phyloP scores from a whole-genome alignment of 2,888 invertebrate genomes.

The Drosophila robusta region DNA sequence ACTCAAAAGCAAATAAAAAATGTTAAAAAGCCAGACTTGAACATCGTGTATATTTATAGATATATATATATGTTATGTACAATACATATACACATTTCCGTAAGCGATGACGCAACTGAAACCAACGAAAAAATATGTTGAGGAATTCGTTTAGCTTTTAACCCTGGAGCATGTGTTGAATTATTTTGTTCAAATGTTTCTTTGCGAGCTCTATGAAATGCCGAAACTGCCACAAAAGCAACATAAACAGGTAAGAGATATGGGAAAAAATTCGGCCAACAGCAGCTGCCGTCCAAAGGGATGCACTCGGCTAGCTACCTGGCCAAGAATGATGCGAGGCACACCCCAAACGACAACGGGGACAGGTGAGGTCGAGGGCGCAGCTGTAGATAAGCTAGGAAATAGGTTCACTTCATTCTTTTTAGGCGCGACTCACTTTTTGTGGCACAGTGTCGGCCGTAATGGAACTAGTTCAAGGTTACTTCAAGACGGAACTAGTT shows the following conservation, averaged over 20 bases:
- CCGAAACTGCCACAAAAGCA: slow-evolving; percentile 14
- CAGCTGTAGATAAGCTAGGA: slow-evolving; percentile 43
- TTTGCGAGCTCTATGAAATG: slow-evolving; percentile 19
- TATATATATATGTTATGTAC: slow-evolving; percentile 11
- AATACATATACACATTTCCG: slow-evolving; percentile 55
- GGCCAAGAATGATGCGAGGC: slow-evolving; percentile 7
- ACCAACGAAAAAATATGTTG: slow-evolving; percentile 54
- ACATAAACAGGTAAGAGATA: slow-evolving; percentile 13
- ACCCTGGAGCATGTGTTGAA: slow-evolving; percentile 48
- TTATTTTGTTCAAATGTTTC: slow-evolving; percentile 40
- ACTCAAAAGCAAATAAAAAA: slow-evolving; percentile 16
- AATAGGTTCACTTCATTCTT: slow-evolving; percentile 19
- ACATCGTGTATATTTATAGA: slow-evolving; percentile 32
- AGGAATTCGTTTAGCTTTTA: slow-evolving; percentile 59
- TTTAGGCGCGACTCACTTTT: slow-evolving; percentile 11
- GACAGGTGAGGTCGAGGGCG: slow-evolving; percentile 22
- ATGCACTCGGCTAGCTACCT: slow-evolving; percentile 34
- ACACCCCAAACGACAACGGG: not conserved
- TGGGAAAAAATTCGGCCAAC: slow-evolving; percentile 1
- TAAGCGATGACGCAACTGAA: slow-evolving; percentile 67
- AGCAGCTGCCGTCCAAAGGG: slow-evolving; percentile 29
- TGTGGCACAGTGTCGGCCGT: slow-evolving; percentile 1
- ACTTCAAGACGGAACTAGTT: not conserved
- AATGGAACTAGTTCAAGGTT: slow-evolving; percentile 51
- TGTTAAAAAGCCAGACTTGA: slow-evolving; percentile 60